Conservation (phyloP, 1,140 invertebrate genomes). For the Camponotus vicinus region DNA sequence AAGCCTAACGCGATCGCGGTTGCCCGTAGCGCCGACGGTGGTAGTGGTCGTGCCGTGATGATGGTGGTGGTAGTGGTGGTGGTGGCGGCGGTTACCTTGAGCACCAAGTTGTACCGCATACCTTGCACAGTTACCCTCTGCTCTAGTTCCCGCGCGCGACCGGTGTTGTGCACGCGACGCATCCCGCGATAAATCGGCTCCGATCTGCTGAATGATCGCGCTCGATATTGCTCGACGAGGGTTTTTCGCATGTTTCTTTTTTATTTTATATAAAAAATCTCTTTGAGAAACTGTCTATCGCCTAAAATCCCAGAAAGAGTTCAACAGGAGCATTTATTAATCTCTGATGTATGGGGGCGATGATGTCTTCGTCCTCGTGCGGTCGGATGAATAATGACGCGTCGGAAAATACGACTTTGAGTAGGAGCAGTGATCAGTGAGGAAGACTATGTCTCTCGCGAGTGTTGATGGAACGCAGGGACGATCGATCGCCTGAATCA, state of each 20-base stretch:
- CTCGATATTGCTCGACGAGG: neutral
- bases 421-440: neutral
- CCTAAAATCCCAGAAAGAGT: neutral
- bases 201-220: neutral
- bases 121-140: constrained; percentile 78
- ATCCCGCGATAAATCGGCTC: constrained; percentile 3
- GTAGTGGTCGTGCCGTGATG: constrained; percentile 31
- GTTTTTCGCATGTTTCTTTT: neutral
- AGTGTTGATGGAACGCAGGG: neutral
- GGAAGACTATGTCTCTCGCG: constrained; percentile 5
- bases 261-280: neutral
- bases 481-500: constrained; percentile 61
- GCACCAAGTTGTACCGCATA: constrained; percentile 70
- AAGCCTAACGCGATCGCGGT: neutral
- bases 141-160: constrained; percentile 66
- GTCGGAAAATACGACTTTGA: neutral
- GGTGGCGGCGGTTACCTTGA: constrained; percentile 71
- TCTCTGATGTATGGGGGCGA: neutral
- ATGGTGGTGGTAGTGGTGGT: constrained; percentile 50
- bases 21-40: constrained; percentile 21
- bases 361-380: constrained; percentile 1
- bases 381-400: constrained; percentile 21
- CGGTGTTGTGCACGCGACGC: constrained; percentile 43
- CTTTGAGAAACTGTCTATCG: neutral
- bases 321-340: neutral